phyloP scores from a whole-genome alignment of 2,888 invertebrate genomes.

The Adelphocoris suturalis region DNA sequence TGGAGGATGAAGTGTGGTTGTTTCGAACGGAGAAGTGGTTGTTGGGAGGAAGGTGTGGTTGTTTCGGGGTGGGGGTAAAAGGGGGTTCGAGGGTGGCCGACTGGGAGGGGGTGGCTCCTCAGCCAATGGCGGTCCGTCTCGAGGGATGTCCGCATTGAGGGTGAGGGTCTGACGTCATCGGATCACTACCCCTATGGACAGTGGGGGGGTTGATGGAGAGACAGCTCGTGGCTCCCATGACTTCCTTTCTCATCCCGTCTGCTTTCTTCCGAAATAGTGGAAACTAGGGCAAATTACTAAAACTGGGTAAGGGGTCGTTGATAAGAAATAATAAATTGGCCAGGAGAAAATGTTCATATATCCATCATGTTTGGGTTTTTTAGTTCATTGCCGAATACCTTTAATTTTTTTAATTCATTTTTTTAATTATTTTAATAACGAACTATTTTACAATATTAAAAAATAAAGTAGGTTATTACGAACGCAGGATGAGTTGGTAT shows the following conservation, averaged over 20 bases:
- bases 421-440: no score
- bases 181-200: constrained; percentile 19
- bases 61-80: background rate
- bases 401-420: no score
- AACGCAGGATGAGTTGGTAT: no score
- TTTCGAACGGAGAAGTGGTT: background rate
- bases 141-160: constrained; percentile 55
- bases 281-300: constrained; percentile 35
- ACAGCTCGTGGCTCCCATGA: constrained; percentile 21
- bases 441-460: no score
- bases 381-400: no score
- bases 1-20: background rate
- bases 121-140: constrained; percentile 32
- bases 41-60: background rate
- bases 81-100: no score
- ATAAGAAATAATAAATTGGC: no score
- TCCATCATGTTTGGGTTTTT: no score
- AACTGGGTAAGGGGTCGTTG: background rate
- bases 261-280: constrained; percentile 2
- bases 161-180: constrained; percentile 40
- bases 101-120: background rate
- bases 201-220: background rate
- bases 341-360: no score
- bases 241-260: constrained; percentile 32
- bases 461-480: no score